phyloP scores from a whole-genome alignment of 2,888 invertebrate genomes.

The Anagyrus pseudococci region DNA sequence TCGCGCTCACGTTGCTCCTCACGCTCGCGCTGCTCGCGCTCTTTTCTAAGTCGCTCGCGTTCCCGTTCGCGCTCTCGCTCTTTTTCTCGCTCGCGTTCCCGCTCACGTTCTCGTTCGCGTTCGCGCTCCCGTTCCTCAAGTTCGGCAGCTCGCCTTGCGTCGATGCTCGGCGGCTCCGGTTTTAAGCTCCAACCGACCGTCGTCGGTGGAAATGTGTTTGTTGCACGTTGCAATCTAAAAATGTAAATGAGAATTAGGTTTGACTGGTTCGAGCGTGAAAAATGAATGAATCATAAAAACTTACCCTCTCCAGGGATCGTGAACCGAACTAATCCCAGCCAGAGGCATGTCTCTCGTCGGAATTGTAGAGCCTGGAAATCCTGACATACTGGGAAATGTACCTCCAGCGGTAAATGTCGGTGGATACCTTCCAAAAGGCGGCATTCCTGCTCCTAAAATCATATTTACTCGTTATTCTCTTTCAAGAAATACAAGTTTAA shows the following conservation, averaged over 20 bases:
- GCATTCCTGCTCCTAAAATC: slow-evolving; percentile 69
- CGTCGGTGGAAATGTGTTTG: slow-evolving; percentile 66
- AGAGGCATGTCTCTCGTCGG: slow-evolving; percentile 68
- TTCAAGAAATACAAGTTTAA: background rate
- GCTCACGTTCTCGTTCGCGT: slow-evolving; percentile 58
- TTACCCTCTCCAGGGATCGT: slow-evolving; percentile 76
- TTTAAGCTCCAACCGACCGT: slow-evolving; percentile 72
- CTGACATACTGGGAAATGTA: slow-evolving; percentile 74
- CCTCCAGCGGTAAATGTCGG: slow-evolving; percentile 70
- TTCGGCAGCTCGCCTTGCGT: slow-evolving; percentile 67
- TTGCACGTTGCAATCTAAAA: slow-evolving; percentile 68
- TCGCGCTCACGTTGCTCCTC: slow-evolving; percentile 58
- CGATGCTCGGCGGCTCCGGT: slow-evolving; percentile 70
- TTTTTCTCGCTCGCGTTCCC: slow-evolving; percentile 61
- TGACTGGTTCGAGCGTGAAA: slow-evolving; percentile 3
- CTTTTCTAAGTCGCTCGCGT: slow-evolving; percentile 30
- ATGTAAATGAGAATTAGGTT: no score
- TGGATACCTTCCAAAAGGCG: slow-evolving; percentile 83
- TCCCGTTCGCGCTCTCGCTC: slow-evolving; percentile 49
- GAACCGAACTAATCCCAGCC: slow-evolving; percentile 61
- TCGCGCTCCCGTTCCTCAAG: slow-evolving; percentile 66
- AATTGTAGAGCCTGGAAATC: slow-evolving; percentile 63
- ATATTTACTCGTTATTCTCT: background rate
- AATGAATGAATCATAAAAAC: slow-evolving; percentile 35
- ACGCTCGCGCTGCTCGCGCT: slow-evolving; percentile 51